A percentile compares a stretch with the other conserved stretches of the same genome.
These are phyloP conservation scores for Pteromalus puparum DNA, from an alignment of 1,140 invertebrate genomes.

Conservation along the genomic window DNA sequence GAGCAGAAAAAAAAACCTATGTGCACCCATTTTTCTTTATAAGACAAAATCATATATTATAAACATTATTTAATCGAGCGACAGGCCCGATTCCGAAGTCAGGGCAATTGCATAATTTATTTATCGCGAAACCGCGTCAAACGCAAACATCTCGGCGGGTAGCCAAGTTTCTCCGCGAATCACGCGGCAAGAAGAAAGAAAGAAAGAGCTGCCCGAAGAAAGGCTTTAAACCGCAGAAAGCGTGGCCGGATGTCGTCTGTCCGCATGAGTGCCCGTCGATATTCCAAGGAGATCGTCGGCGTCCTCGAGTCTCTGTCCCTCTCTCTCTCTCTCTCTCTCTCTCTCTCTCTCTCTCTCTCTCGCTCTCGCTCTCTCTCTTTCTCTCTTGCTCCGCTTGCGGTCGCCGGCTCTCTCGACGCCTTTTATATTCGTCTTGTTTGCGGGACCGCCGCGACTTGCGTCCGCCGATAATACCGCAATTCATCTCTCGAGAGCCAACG, in stretches of 20 bases:
- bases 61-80: too few relatives aligned
- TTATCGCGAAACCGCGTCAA: neutral
- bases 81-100: neutral
- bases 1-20: too few relatives aligned
- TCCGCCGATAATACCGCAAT: conserved; percentile 50
- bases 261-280: conserved; percentile 52
- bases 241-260: conserved; percentile 62
- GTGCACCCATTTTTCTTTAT: too few relatives aligned
- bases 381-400: conserved; percentile 45
- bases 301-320: conserved; percentile 47
- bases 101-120: conserved; percentile 6
- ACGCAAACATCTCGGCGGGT: neutral
- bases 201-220: conserved; percentile 46
- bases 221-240: conserved; percentile 61
- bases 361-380: conserved; percentile 15
- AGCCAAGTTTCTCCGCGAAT: conserved; percentile 3
- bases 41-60: too few relatives aligned
- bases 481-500: conserved; percentile 35
- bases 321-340: conserved; percentile 36
- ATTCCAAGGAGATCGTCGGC: conserved; percentile 47
- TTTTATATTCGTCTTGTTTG: conserved; percentile 49
- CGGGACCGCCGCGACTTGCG: conserved; percentile 13
- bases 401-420: conserved; percentile 28
- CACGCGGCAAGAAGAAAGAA: conserved; percentile 12
- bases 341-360: neutral